phyloP scores from a whole-genome alignment of 2,888 invertebrate species.

The Drosophila nr. medialis region DNA sequence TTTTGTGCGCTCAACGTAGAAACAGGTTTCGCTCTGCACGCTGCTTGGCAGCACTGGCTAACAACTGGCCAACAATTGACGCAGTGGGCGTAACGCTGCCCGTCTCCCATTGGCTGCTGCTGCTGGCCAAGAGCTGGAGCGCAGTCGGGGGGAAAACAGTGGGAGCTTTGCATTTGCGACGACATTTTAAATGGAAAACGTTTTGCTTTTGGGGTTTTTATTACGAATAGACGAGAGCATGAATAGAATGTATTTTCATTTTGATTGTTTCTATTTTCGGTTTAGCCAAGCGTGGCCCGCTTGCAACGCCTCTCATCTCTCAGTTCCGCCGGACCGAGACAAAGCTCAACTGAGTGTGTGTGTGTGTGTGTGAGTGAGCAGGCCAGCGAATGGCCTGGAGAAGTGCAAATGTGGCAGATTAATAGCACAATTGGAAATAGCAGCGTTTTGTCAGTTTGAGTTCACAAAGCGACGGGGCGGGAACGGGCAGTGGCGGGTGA shows the following conservation, averaged over 20 bases:
- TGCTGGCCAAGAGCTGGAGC: background rate
- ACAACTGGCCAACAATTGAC: constrained; percentile 58
- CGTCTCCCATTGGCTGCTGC: constrained; percentile 56
- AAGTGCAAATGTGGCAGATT: constrained; percentile 84
- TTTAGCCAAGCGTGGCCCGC: constrained; percentile 49
- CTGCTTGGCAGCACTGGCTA: constrained; percentile 77
- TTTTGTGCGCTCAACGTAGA: constrained; percentile 9
- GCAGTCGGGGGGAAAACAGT: background rate
- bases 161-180: constrained; percentile 65
- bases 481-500: background rate
- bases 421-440: constrained; percentile 82
- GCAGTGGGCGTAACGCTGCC: constrained; percentile 63
- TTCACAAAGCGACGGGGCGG: constrained; percentile 54
- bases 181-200: constrained; percentile 84
- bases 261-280: constrained; percentile 79
- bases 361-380: constrained; percentile 25
- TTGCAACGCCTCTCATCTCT: constrained; percentile 17
- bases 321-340: constrained; percentile 15
- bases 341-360: constrained; percentile 6
- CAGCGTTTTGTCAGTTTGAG: constrained; percentile 78
- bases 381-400: constrained; percentile 39
- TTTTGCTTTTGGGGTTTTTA: constrained; percentile 83
- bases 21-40: constrained; percentile 58
- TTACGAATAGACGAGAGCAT: constrained; percentile 65
- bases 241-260: constrained; percentile 78